These are phyloP conservation scores for Ferdinandea cuprea DNA, from an alignment of 2,888 invertebrate species.

Conservation along the genomic window DNA sequence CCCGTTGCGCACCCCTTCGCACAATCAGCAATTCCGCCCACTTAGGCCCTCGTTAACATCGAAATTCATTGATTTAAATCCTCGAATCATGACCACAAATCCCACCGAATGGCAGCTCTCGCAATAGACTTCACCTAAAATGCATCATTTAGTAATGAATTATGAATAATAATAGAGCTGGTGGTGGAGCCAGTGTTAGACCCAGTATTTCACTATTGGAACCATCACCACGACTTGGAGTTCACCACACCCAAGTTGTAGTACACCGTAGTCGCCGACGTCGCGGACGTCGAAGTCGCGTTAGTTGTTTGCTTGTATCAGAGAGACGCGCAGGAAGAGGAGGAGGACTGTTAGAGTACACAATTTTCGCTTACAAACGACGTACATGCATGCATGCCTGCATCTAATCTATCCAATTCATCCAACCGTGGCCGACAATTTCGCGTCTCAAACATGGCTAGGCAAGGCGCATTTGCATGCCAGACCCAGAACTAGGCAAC, in stretches of 20 bases:
- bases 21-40: conserved; percentile 62
- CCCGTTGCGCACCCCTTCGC: not conserved
- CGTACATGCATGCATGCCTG: conserved; percentile 72
- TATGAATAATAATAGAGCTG: conserved; percentile 66
- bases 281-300: conserved; percentile 30
- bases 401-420: conserved; percentile 72
- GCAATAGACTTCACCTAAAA: conserved; percentile 67
- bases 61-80: conserved; percentile 62
- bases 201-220: conserved; percentile 51
- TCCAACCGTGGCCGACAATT: conserved; percentile 73
- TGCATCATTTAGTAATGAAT: conserved; percentile 73
- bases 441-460: conserved; percentile 71
- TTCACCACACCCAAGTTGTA: conserved; percentile 66
- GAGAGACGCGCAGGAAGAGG: conserved; percentile 43
- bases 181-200: conserved; percentile 23
- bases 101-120: conserved; percentile 28
- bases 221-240: conserved; percentile 43
- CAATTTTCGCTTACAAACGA: conserved; percentile 66
- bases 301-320: conserved; percentile 14
- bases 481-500: conserved; percentile 55
- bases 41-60: conserved; percentile 61
- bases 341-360: no score
- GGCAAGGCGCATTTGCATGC: conserved; percentile 73
- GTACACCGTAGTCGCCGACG: conserved; percentile 17
- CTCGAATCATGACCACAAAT: conserved; percentile 54